phyloP scores from a whole-genome alignment of 2,797 vertebrate genomes.

The Chaenodraco wilsoni region DNA sequence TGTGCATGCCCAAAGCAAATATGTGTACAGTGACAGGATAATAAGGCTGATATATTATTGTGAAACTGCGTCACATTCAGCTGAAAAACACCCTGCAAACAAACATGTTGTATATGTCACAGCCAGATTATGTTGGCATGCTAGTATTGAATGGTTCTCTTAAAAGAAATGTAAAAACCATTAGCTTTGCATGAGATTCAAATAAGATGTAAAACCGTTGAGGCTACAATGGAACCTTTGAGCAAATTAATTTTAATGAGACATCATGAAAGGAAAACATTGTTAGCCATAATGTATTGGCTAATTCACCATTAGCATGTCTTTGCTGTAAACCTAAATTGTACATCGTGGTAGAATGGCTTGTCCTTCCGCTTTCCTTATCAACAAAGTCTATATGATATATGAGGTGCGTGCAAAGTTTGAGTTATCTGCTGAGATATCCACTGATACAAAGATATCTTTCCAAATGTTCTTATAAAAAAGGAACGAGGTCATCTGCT shows the following conservation, averaged over 20 bases:
- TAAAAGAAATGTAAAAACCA: neutral
- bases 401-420: neutral
- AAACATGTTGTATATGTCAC: neutral
- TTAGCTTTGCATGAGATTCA: neutral
- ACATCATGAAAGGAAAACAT: neutral
- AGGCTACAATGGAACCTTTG: neutral
- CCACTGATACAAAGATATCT: too few relatives aligned
- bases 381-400: neutral
- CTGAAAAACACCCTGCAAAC: neutral
- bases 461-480: too few relatives aligned
- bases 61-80: neutral
- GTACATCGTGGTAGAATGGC: neutral
- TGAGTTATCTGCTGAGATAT: neutral
- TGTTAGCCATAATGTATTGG: neutral
- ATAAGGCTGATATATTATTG: conserved; percentile 6
- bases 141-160: too few relatives aligned
- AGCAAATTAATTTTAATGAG: neutral
- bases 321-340: neutral
- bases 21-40: neutral
- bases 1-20: too few relatives aligned
- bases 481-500: neutral
- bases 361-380: neutral
- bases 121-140: too few relatives aligned
- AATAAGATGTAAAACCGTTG: neutral
- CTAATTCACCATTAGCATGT: neutral